Conservation (phyloP, 1,140 invertebrate species). For the Atta cephalotes region DNA sequence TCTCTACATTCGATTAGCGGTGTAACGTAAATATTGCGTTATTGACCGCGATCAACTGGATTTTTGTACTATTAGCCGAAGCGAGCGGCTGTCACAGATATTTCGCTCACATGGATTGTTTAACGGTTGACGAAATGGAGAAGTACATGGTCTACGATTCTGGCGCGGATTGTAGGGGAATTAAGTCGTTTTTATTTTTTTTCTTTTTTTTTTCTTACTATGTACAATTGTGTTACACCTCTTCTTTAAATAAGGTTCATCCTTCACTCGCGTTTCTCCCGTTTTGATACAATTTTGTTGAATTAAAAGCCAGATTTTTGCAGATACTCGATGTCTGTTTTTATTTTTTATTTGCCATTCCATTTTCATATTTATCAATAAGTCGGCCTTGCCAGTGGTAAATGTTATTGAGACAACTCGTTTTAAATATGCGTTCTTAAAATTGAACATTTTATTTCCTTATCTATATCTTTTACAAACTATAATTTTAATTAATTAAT, state of each 20-base stretch:
- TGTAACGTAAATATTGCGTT: slow-evolving; percentile 57
- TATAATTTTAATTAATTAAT: slow-evolving; percentile 17
- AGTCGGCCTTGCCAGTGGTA: slow-evolving; percentile 9
- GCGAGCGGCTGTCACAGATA: slow-evolving; percentile 54
- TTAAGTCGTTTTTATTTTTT: slow-evolving; percentile 80
- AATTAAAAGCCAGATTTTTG: slow-evolving; percentile 83
- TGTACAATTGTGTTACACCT: slow-evolving; percentile 75
- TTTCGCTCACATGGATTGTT: slow-evolving; percentile 76
- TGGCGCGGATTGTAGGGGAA: slow-evolving; percentile 78
- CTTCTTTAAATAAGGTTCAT: slow-evolving; percentile 73
- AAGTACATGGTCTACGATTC: slow-evolving; percentile 82
- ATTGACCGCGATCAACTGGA: slow-evolving; percentile 58
- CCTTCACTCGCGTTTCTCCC: slow-evolving; percentile 71
- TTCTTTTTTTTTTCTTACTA: slow-evolving; percentile 63
- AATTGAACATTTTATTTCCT: not conserved
- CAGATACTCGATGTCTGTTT: slow-evolving; percentile 71
- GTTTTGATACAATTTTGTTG: slow-evolving; percentile 82
- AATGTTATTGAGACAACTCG: not conserved
- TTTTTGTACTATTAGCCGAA: slow-evolving; percentile 74
- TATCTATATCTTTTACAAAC: slow-evolving; percentile 8
- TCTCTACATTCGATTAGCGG: slow-evolving; percentile 56
- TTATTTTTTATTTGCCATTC: slow-evolving; percentile 64
- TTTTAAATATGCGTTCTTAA: not conserved
- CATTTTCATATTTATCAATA: slow-evolving; percentile 7
- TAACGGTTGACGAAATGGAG: slow-evolving; percentile 82